Base-by-base conservation (phyloP, 1,140 invertebrate species). In the Diprion similis region DNA sequence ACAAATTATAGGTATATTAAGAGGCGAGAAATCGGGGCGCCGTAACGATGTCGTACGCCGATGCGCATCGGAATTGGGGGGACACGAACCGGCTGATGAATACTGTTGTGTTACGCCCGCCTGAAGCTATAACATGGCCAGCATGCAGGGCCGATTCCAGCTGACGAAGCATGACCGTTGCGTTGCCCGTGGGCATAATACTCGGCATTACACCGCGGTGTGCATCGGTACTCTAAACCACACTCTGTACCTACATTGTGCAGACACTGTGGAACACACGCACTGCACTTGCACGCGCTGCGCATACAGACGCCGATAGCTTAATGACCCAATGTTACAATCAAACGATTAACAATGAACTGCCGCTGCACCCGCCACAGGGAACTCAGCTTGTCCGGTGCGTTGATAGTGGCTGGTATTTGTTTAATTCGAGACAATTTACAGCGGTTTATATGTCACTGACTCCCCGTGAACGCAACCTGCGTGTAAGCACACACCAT, bases 111-210 rank as follows among this genome's bases (percentile, higher is more conserved):
- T 65, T 70, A 75, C 77, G 69, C 51, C 64, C 68, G 73, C 75
- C 78, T 78, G 71, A 75, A 75, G 74, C 79, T 75, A 75, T 70
- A 69, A 6, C 24, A 6, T 69, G 70, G 73, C 79, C 74, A 75
- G 71, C 70, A 37, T 37, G 24, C 69, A 71, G 78, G 78, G 72
- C 75, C 78, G 76, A 72, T 79, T 80, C 76, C 78, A 77, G 77
- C 78, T 82, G 78, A 82, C 80, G 77, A 79, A 78, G 75, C 79
- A 77, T 73, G 78, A 72, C 72, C 74, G 75, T 80, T 80, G 64
- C 79, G n/a, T 80, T 76, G 77, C 67, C 51, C 65, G 24, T 72
- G 48, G 51, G 37, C 18, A 68, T 59, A 59, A 59, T 59, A 17
- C n/a, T 17, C 24, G 24, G 24, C 24, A 37, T 37, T 37, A 37